Percentiles rank a stretch among this genome's conserved stretches.
These are phyloP conservation scores for Drosophila austrosaltans DNA, from an alignment of 2,888 invertebrate species.

Conservation along the genomic window DNA sequence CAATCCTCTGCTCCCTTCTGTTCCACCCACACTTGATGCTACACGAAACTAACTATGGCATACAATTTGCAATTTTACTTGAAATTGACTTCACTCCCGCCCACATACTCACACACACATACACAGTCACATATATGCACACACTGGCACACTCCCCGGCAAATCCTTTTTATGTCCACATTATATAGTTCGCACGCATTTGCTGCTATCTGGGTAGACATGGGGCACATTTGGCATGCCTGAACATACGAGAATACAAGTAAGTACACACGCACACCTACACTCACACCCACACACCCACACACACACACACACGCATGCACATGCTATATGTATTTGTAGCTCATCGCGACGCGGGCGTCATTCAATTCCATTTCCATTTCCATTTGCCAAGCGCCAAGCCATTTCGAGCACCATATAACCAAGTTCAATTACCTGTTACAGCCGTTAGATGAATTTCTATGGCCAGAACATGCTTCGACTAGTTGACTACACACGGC, in stretches of 20 bases:
- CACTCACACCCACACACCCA: background rate
- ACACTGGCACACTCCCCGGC: conserved; percentile 28
- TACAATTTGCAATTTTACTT: conserved; percentile 28
- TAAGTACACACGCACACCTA: conserved; percentile 13
- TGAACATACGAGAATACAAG: conserved; percentile 10
- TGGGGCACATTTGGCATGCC: conserved; percentile 52
- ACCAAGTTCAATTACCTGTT: conserved; percentile 83
- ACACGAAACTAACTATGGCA: conserved; percentile 71
- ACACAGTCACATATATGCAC: background rate
- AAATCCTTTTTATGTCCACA: conserved; percentile 82
- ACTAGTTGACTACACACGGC: conserved; percentile 64
- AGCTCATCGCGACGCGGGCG: conserved; percentile 47
- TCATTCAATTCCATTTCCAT: conserved; percentile 77
- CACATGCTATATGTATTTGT: background rate
- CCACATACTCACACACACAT: conserved; percentile 17
- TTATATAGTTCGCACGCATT: conserved; percentile 76
- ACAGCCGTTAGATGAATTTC: conserved; percentile 83
- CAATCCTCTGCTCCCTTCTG: no score
- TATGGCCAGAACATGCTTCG: conserved; percentile 80
- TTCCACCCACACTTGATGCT: conserved; percentile 32
- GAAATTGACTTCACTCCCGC: conserved; percentile 37
- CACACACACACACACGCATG: background rate
- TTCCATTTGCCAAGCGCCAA: conserved; percentile 46
- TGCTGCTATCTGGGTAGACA: conserved; percentile 32
- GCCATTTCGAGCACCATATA: conserved; percentile 75